Conservation (phyloP, 2,888 invertebrate species). For the Capitulum mitella region DNA sequence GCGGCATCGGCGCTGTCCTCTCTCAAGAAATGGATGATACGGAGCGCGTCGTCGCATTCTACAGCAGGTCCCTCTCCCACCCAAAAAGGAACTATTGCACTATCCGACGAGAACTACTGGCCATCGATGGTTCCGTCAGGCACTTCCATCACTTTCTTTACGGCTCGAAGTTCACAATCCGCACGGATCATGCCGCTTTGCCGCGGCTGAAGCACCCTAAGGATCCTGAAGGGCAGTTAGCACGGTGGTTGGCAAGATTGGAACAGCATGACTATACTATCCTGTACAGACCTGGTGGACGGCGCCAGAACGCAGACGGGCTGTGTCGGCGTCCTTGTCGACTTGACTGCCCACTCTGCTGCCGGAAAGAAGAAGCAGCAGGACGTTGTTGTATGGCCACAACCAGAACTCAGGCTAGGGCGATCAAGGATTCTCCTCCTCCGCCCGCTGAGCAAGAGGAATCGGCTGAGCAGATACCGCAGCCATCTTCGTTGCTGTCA, state of each 20-base stretch:
- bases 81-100: background rate
- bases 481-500: too few relatives aligned
- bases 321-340: background rate
- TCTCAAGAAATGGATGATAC: background rate
- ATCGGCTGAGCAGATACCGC: too few relatives aligned
- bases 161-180: background rate
- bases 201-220: conserved; percentile 27
- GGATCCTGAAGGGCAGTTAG: conserved; percentile 16
- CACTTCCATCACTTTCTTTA: conserved; percentile 7
- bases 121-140: conserved; percentile 14
- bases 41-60: background rate
- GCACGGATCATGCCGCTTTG: conserved; percentile 30
- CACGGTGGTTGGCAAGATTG: conserved; percentile 23
- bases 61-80: background rate
- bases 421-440: too few relatives aligned
- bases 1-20: background rate
- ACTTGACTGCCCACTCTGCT: background rate
- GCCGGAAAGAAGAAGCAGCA: background rate
- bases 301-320: background rate
- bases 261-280: background rate
- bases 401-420: too few relatives aligned
- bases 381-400: too few relatives aligned
- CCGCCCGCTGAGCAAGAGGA: too few relatives aligned
- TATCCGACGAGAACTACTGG: background rate
- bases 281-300: background rate